Conservation (phyloP, 1,140 invertebrate genomes). For the Drosophila pseudoananassae region DNA sequence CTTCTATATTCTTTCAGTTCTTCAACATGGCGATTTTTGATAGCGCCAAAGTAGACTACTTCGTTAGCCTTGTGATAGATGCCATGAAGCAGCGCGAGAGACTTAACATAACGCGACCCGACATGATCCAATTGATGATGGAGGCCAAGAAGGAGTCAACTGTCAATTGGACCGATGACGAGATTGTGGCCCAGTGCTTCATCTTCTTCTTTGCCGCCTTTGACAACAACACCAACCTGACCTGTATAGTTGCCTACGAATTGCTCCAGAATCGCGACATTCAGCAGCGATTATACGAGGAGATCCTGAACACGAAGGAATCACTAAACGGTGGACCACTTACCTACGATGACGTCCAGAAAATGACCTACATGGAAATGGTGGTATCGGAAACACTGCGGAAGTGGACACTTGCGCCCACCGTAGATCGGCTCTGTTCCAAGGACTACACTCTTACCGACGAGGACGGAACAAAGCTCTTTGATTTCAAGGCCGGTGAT, state of each 20-base stretch:
- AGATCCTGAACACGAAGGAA: slow-evolving; percentile 84
- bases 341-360: slow-evolving; percentile 85
- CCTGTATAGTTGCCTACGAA: slow-evolving; percentile 85
- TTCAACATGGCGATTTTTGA: slow-evolving; percentile 55
- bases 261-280: slow-evolving; percentile 86
- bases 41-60: slow-evolving; percentile 52
- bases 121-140: slow-evolving; percentile 84
- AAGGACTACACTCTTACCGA: slow-evolving; percentile 84
- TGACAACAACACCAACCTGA: slow-evolving; percentile 86
- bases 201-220: slow-evolving; percentile 86
- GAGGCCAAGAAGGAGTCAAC: slow-evolving; percentile 75
- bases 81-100: slow-evolving; percentile 81
- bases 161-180: slow-evolving; percentile 84
- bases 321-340: slow-evolving; percentile 83
- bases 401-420: slow-evolving; percentile 85
- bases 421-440: slow-evolving; percentile 85
- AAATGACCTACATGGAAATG: slow-evolving; percentile 88
- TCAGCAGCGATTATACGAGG: slow-evolving; percentile 86
- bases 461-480: slow-evolving; percentile 45
- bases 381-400: slow-evolving; percentile 86
- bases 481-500: slow-evolving; percentile 62
- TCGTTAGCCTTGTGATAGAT: slow-evolving; percentile 71
- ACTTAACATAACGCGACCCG: slow-evolving; percentile 79
- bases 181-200: slow-evolving; percentile 85
- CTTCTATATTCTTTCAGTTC: slow-evolving; percentile 19